Base-by-base conservation (phyloP, 1,140 invertebrate species). In the Myzus persicae region DNA sequence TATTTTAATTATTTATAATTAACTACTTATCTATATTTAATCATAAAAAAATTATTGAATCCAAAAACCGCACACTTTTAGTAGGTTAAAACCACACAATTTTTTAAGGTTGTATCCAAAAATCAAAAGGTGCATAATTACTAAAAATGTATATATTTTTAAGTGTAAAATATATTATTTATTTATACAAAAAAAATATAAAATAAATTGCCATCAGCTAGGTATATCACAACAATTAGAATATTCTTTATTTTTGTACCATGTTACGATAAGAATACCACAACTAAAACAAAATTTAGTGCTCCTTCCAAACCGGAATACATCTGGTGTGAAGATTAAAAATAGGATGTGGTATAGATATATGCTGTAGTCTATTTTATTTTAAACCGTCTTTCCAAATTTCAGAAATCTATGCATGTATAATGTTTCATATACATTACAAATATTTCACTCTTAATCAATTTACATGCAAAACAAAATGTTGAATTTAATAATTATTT, bases 391-490 rank as follows among this genome's bases (percentile, higher is more conserved):
- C 4, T 76, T 76, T 67, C 0, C 59, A n/a, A 76, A 36, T 76
- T n/a, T 6, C n/a, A 76, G 11, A n/a, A 18, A n/a, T 76, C 59
- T 76, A 76, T n/a, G 5, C 18, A n/a, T n/a, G 1, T 31, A 31
- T 67, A 4, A n/a, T 67, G 5, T 67, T n/a, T 67, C 31, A n/a
- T 18, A 67, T n/a, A 18, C 6, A n/a, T n/a, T n/a, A 67, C 59
- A 76, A 76, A 76, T 76, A n/a, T 76, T 76, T 76, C 14, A 18
- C 5, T 76, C 14, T 76, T 76, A 76, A 76, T 76, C 59, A 76
- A 76, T 76, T 76, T n/a, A 76, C 59, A 76, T n/a, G 59, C 59
- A 76, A 76, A 76, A 67, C 14, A 76, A n/a, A 76, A 76, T n/a
- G 14, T 76, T 76, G 31, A n/a, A 76, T 76, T 76, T 76, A 36